Base-by-base conservation (phyloP, 2,797 vertebrate species). In the Nannoperca australis region DNA sequence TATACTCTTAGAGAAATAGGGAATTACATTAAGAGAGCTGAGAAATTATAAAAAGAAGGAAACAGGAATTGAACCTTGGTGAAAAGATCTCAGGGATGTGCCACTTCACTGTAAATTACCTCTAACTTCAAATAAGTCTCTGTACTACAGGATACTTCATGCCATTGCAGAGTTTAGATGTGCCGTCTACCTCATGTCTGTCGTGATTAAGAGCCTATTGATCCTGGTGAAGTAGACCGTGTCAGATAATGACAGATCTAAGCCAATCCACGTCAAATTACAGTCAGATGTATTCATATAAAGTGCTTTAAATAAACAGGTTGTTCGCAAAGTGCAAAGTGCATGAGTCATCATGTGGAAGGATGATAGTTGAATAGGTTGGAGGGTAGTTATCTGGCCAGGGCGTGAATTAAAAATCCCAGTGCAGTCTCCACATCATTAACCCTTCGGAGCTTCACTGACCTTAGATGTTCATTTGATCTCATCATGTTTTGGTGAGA, bases 381-480 rank as follows among this genome's bases (percentile, higher is more conserved):
- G 74, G 74, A 60, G 70, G 61, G 73, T 69, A 30, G 74, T 85
- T 88, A 63, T 88, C 20, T 27, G 51, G 50, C 32, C 32, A 32
- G 69, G 79, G 67, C 71, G 74, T 79, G 72, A 88, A 90, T 89
- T 80, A 83, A 89, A 80, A 89, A 89, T 76, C 62, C 0, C 6
- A 58, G 54, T 30, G 7, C 4, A 11, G 60, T 67, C 73, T 72
- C 62, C 50, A 76, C 86, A 85, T 92, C 81, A 88, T 92, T 91
- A 92, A 93, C 90, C 92, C 81, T 80, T 86, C 58, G 3, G 44
- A 84, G 83, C 63, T 30, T 47, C 72, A 14, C 44, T 90, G 90
- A 93, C 92, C 92, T 89, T 56, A 76, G 73, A 80, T 80, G 82
- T 83, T 88, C 78, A 85, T 84, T 89, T 85, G 79, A 91, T 90